Evolutionary conservation across 1,140 invertebrate species (phyloP).

Genomic region (Apolygus lucorum): DNA sequence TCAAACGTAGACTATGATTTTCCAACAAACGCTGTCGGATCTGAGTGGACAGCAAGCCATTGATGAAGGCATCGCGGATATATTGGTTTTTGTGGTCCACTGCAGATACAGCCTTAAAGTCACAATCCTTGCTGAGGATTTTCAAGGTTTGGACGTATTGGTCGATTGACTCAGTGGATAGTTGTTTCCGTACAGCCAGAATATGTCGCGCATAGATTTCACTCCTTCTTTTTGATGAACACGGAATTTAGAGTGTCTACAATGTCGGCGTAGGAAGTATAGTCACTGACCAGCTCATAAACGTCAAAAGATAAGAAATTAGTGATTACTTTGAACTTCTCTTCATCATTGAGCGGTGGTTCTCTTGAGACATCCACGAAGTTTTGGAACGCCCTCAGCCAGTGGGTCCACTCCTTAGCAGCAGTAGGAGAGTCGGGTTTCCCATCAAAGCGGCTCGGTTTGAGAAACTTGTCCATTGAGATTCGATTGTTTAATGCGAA

Average conservation of each 20-base stretch:
- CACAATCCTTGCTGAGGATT: not conserved
- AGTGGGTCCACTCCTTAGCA: conserved; percentile 14
- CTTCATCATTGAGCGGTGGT: not conserved
- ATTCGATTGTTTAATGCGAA: too few relatives aligned
- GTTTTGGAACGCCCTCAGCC: conserved; percentile 16
- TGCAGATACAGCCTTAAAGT: not conserved
- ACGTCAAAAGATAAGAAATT: conserved; percentile 7
- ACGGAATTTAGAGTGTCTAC: not conserved
- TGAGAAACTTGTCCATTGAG: conserved; percentile 2
- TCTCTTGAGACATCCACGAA: not conserved
- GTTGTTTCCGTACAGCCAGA: not conserved
- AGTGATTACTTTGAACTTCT: conserved; percentile 14
- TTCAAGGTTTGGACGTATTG: conserved; percentile 1
- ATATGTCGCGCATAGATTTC: conserved; percentile 8
- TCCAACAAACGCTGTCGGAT: conserved; percentile 17
- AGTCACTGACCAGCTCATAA: conserved; percentile 11
- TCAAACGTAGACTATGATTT: not conserved
- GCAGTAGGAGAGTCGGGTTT: not conserved
- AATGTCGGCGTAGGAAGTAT: not conserved
- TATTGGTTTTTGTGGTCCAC: not conserved
- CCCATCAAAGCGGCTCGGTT: not conserved
- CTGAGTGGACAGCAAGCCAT: conserved; percentile 5
- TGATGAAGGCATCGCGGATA: conserved; percentile 16
- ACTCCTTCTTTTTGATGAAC: not conserved
- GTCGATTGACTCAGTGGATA: not conserved